A percentile compares a stretch with the other conserved stretches of the same genome.
phyloP scores from a whole-genome alignment of 2,113 vertebrate species.

The Pseudorectes ferrugineus region DNA sequence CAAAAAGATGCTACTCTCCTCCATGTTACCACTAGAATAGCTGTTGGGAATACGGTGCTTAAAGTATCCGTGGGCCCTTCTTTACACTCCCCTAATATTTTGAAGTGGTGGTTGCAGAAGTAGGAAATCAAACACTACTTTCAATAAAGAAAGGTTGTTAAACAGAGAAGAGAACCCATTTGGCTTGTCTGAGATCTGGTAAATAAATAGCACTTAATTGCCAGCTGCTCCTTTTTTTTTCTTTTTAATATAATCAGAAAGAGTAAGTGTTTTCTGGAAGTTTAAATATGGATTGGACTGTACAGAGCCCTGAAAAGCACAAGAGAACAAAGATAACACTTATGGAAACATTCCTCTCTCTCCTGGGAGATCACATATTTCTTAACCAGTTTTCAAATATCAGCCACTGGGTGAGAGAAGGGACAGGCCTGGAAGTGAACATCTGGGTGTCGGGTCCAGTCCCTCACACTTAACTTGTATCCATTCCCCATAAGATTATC shows the following conservation, averaged over 20 bases:
- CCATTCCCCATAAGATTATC: neutral
- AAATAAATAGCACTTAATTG: slow-evolving; percentile 31
- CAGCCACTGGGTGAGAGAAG: neutral
- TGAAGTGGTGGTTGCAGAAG: neutral
- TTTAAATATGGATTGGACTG: neutral
- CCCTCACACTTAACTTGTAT: neutral
- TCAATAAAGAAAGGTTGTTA: neutral
- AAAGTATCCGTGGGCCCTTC: neutral
- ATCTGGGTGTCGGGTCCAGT: neutral
- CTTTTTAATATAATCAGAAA: neutral
- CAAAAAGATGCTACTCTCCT: neutral
- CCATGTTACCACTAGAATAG: neutral
- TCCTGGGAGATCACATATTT: neutral
- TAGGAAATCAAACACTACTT: neutral
- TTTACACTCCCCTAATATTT: neutral
- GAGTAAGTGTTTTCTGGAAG: neutral
- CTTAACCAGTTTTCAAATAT: neutral
- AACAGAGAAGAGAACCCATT: slow-evolving; percentile 12
- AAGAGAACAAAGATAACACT: neutral
- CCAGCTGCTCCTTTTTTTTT: neutral
- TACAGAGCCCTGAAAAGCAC: neutral
- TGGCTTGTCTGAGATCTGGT: slow-evolving; percentile 4
- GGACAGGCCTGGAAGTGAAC: neutral
- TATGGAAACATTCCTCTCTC: neutral
- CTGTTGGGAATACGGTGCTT: neutral